phyloP scores from a whole-genome alignment of 1,140 invertebrate genomes.

The Scaptomyza pallida region DNA sequence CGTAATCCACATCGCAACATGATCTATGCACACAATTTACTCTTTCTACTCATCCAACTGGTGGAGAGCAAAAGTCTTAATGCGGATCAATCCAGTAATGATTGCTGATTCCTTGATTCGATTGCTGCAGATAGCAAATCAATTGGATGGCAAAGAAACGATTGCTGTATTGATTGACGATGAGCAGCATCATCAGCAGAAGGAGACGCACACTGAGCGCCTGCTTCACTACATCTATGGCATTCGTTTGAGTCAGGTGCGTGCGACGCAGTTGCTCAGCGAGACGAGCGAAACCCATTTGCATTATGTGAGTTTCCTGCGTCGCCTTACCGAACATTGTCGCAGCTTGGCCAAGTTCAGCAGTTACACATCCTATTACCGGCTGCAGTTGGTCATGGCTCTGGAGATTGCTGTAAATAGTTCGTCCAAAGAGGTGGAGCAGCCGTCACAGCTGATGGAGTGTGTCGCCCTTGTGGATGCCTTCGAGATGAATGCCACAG shows the following conservation, averaged over 20 bases:
- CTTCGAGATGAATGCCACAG: slow-evolving; percentile 54
- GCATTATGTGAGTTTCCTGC: slow-evolving; percentile 68
- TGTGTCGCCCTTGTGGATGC: slow-evolving; percentile 59
- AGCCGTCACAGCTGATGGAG: slow-evolving; percentile 55
- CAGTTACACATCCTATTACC: slow-evolving; percentile 56
- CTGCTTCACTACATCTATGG: slow-evolving; percentile 74
- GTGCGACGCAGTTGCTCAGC: slow-evolving; percentile 58
- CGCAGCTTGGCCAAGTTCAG: slow-evolving; percentile 48
- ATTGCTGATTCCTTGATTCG: slow-evolving; percentile 59
- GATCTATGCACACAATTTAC: slow-evolving; percentile 70
- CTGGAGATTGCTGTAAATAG: slow-evolving; percentile 60
- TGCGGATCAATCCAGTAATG: slow-evolving; percentile 47
- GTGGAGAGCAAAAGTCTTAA: slow-evolving; percentile 43
- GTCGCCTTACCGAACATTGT: slow-evolving; percentile 54
- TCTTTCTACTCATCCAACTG: slow-evolving; percentile 59
- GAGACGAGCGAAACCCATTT: slow-evolving; percentile 42
- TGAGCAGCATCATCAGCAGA: slow-evolving; percentile 20
- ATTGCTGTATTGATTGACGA: background rate
- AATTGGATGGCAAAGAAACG: slow-evolving; percentile 40
- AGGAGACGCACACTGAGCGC: slow-evolving; percentile 44
- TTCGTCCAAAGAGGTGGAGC: background rate
- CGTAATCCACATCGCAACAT: slow-evolving; percentile 61
- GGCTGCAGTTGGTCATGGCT: slow-evolving; percentile 65
- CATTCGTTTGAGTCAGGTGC: slow-evolving; percentile 57
- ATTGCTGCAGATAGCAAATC: slow-evolving; percentile 59